Base-by-base conservation (phyloP, 1,140 invertebrate species). In the Stenopsyche tienmushanensis region DNA sequence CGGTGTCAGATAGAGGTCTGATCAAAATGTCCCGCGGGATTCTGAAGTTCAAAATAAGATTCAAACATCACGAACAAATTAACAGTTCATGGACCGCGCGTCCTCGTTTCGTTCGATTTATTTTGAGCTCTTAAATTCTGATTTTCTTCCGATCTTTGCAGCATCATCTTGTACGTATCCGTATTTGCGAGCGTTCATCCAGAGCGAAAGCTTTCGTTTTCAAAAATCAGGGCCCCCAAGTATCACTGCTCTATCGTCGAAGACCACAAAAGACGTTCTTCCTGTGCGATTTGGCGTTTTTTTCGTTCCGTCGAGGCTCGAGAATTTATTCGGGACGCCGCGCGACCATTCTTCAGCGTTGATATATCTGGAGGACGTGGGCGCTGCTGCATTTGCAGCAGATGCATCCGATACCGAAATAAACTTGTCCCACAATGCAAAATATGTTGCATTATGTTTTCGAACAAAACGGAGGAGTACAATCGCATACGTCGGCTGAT, bases 381-480 rank as follows among this genome's bases (percentile, higher is more conserved):
- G 44, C 29, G 52, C 9, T 42, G 41, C 20, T 45, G 55, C 55
- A 58, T 44, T 39, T 21, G 55, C 39, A 58, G 23, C 55, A 58
- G 55, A 58, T 58, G 55, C 17, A 57, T 47, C 44, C 44, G 44
- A 47, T 52, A 54, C 29, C 18, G 55, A 58, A 58, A 58, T 44
- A 44, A 58, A 58, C 55, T 39, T 44, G 53, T 58, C 29, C 55
- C 17, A 18, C 55, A 58, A 58, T 58, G 55, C 55, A 58, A 26
- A 60, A 60, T 60, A 47, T 47, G 57, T 42, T 29, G 55, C 20
- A 58, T 47, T 60, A 60, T 58, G n/a, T 26, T 58, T 24, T 44
- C 20, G 41, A 55, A 25, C 26, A 25, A 55, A 34, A 49, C 47
- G 21, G 21, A n/a, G n/a, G n/a, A n/a, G n/a, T n/a, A n/a, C n/a